Conservation (phyloP, 2,113 vertebrate species). For the Ailurus styani region DNA sequence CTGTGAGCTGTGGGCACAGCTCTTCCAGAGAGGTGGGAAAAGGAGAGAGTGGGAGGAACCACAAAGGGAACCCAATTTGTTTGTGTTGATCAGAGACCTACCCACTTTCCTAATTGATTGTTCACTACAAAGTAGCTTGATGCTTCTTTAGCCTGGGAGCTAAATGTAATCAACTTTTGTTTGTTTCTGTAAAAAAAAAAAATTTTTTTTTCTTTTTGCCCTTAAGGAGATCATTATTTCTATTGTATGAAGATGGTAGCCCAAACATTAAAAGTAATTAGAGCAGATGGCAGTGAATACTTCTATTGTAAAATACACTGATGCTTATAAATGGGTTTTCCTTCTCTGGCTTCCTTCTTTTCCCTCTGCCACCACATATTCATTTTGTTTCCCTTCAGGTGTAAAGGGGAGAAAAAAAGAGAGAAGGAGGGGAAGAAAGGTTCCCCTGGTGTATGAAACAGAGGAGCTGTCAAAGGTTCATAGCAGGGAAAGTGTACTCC, state of each 20-base stretch:
- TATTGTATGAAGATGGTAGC: slow-evolving; percentile 82
- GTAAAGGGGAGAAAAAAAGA: slow-evolving; percentile 47
- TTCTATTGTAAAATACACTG: slow-evolving; percentile 74
- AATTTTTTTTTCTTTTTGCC: slow-evolving; percentile 65
- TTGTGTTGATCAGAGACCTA: slow-evolving; percentile 76
- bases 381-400: slow-evolving; percentile 80
- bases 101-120: slow-evolving; percentile 81
- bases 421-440: slow-evolving; percentile 69
- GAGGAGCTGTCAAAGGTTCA: slow-evolving; percentile 82
- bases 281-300: slow-evolving; percentile 83
- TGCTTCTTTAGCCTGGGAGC: slow-evolving; percentile 77
- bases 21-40: background rate
- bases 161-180: slow-evolving; percentile 85
- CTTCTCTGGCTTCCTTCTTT: slow-evolving; percentile 56
- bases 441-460: slow-evolving; percentile 76
- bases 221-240: slow-evolving; percentile 85
- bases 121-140: slow-evolving; percentile 77
- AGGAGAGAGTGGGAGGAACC: background rate
- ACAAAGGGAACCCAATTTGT: slow-evolving; percentile 68
- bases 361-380: slow-evolving; percentile 61
- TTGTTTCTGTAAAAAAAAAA: slow-evolving; percentile 78
- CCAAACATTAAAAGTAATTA: slow-evolving; percentile 83
- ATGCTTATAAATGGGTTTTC: slow-evolving; percentile 71
- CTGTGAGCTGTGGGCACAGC: background rate
- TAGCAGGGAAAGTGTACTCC: slow-evolving; percentile 74